phyloP scores from a whole-genome alignment of 2,797 vertebrate species.

The Acanthurus tractus region DNA sequence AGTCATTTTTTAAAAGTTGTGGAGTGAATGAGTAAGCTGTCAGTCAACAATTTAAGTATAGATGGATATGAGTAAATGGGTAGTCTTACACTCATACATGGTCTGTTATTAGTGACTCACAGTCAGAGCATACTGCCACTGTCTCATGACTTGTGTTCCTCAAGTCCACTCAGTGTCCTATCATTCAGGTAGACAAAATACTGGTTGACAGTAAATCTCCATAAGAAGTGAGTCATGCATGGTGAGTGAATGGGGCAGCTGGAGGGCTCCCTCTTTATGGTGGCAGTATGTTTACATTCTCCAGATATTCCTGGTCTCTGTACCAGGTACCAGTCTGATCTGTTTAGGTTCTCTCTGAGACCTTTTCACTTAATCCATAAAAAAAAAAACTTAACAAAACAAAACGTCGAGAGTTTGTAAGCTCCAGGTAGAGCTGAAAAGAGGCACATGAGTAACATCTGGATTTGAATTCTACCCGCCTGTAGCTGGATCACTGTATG shows the following conservation, averaged over 20 bases:
- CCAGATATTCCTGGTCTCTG: conserved; percentile 45
- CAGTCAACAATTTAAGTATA: conserved; percentile 27
- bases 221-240: conserved; percentile 24
- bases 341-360: conserved; percentile 34
- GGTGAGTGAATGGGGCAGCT: conserved; percentile 23
- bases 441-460: conserved; percentile 42
- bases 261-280: neutral
- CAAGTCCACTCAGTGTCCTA: conserved; percentile 11
- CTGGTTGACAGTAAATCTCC: conserved; percentile 22
- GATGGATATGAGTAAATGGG: conserved; percentile 48
- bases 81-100: conserved; percentile 26
- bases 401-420: conserved; percentile 1
- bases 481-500: conserved; percentile 48
- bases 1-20: conserved; percentile 6
- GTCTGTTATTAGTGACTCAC: conserved; percentile 59
- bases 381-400: too few species aligned
- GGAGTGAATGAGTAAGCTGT: conserved; percentile 51
- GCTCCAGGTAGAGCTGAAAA: conserved; percentile 1
- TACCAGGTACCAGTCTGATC: conserved; percentile 49
- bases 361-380: neutral
- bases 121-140: conserved; percentile 15
- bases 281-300: conserved; percentile 71
- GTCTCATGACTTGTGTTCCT: conserved; percentile 52
- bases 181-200: conserved; percentile 32
- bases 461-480: conserved; percentile 18